A percentile compares a stretch with the other conserved stretches of the same genome.
These are phyloP conservation scores for Ibidorhyncha struthersii DNA, from an alignment of 2,113 vertebrate species.

Conservation along the genomic window DNA sequence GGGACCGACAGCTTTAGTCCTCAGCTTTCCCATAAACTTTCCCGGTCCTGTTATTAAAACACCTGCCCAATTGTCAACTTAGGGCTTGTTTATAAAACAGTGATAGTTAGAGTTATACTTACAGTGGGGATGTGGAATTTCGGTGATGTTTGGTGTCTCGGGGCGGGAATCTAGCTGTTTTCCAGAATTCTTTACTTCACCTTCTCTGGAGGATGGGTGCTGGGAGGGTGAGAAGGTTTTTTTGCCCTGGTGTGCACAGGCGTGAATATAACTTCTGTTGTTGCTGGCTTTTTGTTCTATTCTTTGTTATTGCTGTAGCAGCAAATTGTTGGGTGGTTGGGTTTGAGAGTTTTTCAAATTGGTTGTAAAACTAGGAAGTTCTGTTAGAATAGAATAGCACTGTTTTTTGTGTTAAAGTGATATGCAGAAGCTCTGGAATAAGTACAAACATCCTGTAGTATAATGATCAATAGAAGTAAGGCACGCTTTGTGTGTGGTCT, in stretches of 20 bases:
- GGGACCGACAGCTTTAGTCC: neutral
- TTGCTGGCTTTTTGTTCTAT: neutral
- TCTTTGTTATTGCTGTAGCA: neutral
- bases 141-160: fast-evolving
- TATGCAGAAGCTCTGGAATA: fast-evolving
- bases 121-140: fast-evolving
- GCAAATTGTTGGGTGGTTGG: neutral
- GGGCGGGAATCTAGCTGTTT: fast-evolving
- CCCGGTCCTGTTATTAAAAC: fast-evolving
- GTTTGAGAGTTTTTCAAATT: neutral
- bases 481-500: fast-evolving
- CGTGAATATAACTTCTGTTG: fast-evolving
- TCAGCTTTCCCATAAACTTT: fast-evolving
- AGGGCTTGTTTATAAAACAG: fast-evolving
- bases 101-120: fast-evolving
- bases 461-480: fast-evolving
- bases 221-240: neutral
- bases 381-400: fast-evolving
- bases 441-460: fast-evolving
- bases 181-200: fast-evolving
- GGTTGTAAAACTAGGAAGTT: fast-evolving
- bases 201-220: neutral
- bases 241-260: neutral
- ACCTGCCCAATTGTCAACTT: fast-evolving
- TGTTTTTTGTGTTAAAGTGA: neutral